These are phyloP conservation scores for Chloroceryle amazona DNA, from an alignment of 2,797 vertebrate species.

Conservation along the genomic window DNA sequence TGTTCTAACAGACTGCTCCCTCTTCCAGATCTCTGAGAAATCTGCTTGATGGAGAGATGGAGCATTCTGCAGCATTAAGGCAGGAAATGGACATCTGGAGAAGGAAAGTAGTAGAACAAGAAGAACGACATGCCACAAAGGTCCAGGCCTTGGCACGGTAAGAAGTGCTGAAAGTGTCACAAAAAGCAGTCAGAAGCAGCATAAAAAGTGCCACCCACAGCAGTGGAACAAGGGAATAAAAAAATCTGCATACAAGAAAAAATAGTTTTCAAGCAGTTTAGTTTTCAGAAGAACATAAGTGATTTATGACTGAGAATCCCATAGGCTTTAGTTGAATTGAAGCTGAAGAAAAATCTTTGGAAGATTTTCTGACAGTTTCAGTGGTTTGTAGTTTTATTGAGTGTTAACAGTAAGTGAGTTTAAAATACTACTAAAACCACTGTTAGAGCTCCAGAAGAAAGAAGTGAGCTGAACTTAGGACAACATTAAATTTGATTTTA, in stretches of 20 bases:
- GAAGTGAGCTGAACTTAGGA: not conserved
- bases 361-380: not conserved
- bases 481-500: not conserved
- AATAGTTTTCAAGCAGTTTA: not conserved
- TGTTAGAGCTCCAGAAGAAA: not conserved
- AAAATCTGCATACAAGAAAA: not conserved
- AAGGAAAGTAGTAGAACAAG: constrained; percentile 89
- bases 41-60: constrained; percentile 97
- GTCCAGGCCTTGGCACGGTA: constrained; percentile 94
- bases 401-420: not conserved
- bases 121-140: constrained; percentile 91
- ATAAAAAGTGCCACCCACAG: not conserved
- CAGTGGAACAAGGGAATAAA: not conserved
- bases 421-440: not conserved
- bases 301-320: not conserved
- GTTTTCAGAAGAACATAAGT: not conserved
- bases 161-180: not conserved
- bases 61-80: constrained; percentile 92
- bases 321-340: not conserved
- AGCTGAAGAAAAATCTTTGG: not conserved
- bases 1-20: not conserved
- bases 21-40: constrained; percentile 90
- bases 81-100: constrained; percentile 91
- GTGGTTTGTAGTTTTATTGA: not conserved
- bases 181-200: not conserved